Evolutionary conservation across 1,140 invertebrate species (phyloP), one percentile per base, ranked within the genome.

Genomic region (Chrysoperla carnea): DNA sequence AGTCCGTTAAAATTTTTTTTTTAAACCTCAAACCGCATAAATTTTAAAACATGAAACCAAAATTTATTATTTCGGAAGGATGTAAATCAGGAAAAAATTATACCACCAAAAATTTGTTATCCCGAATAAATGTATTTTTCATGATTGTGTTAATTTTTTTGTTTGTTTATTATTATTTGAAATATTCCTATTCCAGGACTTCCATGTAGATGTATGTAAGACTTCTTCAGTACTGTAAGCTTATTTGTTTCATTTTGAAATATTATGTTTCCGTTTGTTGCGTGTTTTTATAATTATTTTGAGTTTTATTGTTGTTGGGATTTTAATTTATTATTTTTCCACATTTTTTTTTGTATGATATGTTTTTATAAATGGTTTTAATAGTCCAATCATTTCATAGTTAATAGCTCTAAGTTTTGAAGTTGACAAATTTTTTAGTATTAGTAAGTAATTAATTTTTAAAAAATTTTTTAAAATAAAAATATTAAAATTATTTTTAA

Each of bases 131-230:
- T 33, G 8, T 33, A 11, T 6, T 33, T 12, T 33, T 31, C 6
- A 33, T 33, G n/a, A 11, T 4, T 23, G 17, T 23, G 17, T 23
- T 23, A 23, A 23, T 23, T 23, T 23, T 23, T 23, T 23, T 23
- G 17, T 23, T 23, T 23, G 17, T 23, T 23, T 23, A 23, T 23
- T 23, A 23, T 23, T 23, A 23, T 23, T 23, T 23, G 17, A 23
- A 23, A 23, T 33, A 33, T 12, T 43, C 39, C 37, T 52, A 40
- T 69, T 68, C 49, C 67, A 71, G 68, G 67, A 64, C 59, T 68
- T 68, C 62, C 66, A 68, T 63, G 68, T 71, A 59, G 66, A 69
- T 61, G 68, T 71, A 70, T 70, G 68, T 39, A 13, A 12, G 23
- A 39, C 4, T 8, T 23, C 6, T 39, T 14, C 28, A 6, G 12